Percentiles rank a stretch among this genome's conserved stretches.
Conservation (phyloP, 35 echinoderm and acorn worm genomes). For the Nesometra sesokonis region DNA sequence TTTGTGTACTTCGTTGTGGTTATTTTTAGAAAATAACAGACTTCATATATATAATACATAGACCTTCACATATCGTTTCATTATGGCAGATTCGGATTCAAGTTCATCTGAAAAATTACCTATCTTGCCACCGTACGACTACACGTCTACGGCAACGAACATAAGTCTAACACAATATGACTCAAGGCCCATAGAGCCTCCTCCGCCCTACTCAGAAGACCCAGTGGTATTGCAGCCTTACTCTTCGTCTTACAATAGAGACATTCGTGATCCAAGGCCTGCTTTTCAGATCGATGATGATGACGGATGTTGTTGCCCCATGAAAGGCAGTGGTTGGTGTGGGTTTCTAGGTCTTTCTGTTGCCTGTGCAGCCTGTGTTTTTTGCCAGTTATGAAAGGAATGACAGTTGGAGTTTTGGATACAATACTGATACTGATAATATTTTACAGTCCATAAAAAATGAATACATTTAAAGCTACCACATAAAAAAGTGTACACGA, state of each 20-base stretch:
- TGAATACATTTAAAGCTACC: too few species aligned
- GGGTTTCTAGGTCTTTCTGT: not conserved
- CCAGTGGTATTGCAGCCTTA: not conserved
- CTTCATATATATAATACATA: too few species aligned
- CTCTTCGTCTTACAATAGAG: not conserved
- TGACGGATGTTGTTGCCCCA: not conserved
- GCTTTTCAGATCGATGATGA: not conserved
- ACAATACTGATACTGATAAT: too few species aligned
- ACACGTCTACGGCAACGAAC: not conserved
- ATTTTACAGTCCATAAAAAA: too few species aligned
- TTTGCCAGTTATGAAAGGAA: not conserved
- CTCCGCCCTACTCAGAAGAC: not conserved
- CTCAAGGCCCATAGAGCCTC: not conserved
- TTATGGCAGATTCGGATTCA: not conserved
- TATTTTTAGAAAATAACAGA: too few species aligned
- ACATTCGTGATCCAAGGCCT: not conserved
- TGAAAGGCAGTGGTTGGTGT: not conserved
- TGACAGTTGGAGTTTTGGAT: too few species aligned
- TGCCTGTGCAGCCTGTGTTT: not conserved
- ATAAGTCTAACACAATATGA: not conserved
- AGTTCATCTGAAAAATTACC: not conserved
- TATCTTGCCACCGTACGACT: not conserved
- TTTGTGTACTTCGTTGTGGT: too few species aligned
- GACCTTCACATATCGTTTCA: too few species aligned
- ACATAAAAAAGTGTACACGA: too few species aligned